These are phyloP conservation scores for Petrophora chlorosata DNA, from an alignment of 2,888 invertebrate species.

Conservation along the genomic window DNA sequence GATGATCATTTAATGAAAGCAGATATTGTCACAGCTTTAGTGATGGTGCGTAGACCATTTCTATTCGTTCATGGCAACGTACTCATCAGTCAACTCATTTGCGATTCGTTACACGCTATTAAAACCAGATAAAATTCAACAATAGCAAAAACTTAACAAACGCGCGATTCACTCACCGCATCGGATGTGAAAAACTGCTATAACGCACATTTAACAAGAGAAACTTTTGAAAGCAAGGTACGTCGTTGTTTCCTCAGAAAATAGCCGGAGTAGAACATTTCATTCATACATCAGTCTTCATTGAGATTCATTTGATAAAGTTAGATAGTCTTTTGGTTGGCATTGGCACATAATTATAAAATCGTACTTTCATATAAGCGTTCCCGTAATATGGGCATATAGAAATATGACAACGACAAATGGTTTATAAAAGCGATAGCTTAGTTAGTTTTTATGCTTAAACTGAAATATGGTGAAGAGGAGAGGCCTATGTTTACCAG, in stretches of 20 bases:
- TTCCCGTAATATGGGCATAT: too few species aligned
- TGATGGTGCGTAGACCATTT: too few species aligned
- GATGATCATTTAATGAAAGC: too few species aligned
- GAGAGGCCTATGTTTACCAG: too few species aligned
- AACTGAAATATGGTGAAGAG: too few species aligned
- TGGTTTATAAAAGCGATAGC: too few species aligned
- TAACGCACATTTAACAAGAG: conserved; percentile 29
- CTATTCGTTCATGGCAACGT: not conserved
- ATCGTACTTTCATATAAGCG: too few species aligned
- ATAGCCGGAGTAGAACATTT: conserved; percentile 7
- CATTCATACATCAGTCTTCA: conserved; percentile 5
- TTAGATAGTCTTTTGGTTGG: too few species aligned
- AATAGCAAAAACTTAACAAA: conserved; percentile 4
- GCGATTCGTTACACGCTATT: not conserved
- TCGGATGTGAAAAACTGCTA: conserved; percentile 20
- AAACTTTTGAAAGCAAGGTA: conserved; percentile 34
- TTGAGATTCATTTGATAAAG: not conserved
- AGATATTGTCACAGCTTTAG: too few species aligned
- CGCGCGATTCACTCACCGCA: conserved; percentile 4
- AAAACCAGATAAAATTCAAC: not conserved
- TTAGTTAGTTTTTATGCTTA: too few species aligned
- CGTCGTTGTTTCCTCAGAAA: conserved; percentile 25
- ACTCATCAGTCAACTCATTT: not conserved
- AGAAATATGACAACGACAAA: too few species aligned
- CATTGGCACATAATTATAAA: too few species aligned